Evolutionary conservation across 1,140 invertebrate species (phyloP), one percentile per base, ranked within the genome.

Genomic region (Magallana ariakensis): DNA sequence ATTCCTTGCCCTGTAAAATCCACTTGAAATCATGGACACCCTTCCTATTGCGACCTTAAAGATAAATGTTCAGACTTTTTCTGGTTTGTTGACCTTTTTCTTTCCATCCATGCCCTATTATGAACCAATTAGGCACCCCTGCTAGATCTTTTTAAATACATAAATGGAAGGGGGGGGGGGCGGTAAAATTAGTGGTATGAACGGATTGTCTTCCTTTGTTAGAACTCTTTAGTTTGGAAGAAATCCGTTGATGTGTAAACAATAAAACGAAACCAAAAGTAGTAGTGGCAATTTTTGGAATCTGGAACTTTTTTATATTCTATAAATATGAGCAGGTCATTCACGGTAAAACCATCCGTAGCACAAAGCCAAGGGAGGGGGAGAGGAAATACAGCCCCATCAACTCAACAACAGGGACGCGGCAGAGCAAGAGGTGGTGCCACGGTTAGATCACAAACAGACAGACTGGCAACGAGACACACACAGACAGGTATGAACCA

Each of bases 251-350:
- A 8, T 13, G 33, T 26, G 66, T 70, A 19, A 70, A 70, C 66
- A 81, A 53, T 19, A 55, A 81, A 81, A 16, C 33, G 80, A 81
- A 81, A 81, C 54, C 22, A 56, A 83, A 83, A 83, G 22, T 83
- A 11, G 19, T 22, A 3, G 60, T 10, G 13, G 54, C 7, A 83
- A 46, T 83, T 60, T 60, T 58, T 15, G 22, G 82, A 83, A 83
- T 33, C 26, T 26, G 26, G 26, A 10, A 26, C 33, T 26, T 70
- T 26, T 13, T 26, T 33, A 70, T 26, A 70, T 19, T 10, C 22
- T 26, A 81, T 9, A 57, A 60, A 4, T 15, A 83, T 83, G 82
- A 83, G 82, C 22, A 83, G 82, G 26, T 83, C 82, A 58, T 83
- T 58, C 56, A 83, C 82, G 22, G 56, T 60, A 2, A 83, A 83